Conservation (phyloP, 2,888 invertebrate genomes). For the Stenchaetothrips biformis region DNA sequence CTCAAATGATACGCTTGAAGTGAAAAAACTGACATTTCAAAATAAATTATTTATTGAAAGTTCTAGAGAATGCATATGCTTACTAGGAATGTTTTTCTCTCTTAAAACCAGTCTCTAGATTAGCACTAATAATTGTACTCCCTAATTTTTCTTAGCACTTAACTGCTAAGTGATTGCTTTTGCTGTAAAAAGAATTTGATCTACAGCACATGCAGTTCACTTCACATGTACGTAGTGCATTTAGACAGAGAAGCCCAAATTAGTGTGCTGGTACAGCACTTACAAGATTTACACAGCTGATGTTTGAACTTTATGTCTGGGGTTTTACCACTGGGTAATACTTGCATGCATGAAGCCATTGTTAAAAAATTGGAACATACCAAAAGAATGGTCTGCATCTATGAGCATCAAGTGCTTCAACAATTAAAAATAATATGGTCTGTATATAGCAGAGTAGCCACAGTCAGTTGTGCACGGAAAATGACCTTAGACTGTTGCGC, state of each 20-base stretch:
- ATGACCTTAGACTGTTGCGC: background rate
- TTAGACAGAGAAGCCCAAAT: background rate
- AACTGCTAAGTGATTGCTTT: background rate
- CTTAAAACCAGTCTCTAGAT: background rate
- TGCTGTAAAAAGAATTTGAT: background rate
- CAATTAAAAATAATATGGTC: background rate
- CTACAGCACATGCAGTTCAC: background rate
- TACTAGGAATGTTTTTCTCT: background rate
- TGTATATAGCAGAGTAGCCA: constrained; percentile 6
- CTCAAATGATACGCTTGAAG: background rate
- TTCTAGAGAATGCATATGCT: background rate
- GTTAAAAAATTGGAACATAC: too few species aligned
- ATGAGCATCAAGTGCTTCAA: too few species aligned
- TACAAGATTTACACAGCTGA: constrained; percentile 2
- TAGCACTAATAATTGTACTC: background rate
- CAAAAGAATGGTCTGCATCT: too few species aligned
- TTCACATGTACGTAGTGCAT: background rate
- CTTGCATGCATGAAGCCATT: background rate
- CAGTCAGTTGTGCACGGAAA: background rate
- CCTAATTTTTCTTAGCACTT: background rate
- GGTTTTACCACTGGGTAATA: background rate
- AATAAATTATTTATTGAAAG: background rate
- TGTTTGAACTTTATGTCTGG: background rate
- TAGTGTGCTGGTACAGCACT: background rate
- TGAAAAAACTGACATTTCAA: background rate